Conservation (phyloP, 2,113 vertebrate species). For the Syngnathus typhle region DNA sequence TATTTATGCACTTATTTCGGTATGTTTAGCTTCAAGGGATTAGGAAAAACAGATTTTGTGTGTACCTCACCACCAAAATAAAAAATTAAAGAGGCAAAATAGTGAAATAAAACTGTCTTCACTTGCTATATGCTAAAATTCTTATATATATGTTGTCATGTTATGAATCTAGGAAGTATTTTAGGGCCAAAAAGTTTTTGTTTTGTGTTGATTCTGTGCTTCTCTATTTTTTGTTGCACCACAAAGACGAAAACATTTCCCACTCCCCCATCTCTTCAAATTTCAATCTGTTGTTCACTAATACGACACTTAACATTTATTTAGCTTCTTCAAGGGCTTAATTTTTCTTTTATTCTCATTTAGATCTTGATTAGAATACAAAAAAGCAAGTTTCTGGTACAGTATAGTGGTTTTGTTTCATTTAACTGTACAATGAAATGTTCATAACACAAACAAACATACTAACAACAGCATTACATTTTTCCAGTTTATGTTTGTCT, state of each 20-base stretch:
- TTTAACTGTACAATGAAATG: neutral
- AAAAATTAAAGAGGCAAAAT: neutral
- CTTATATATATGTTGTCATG: neutral
- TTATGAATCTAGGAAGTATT: neutral
- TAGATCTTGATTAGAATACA: conserved; percentile 13
- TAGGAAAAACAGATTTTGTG: neutral
- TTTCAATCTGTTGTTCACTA: neutral
- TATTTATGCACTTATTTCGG: too few relatives aligned
- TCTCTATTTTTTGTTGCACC: too few relatives aligned
- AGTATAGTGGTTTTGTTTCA: conserved; percentile 21
- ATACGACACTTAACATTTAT: neutral
- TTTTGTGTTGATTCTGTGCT: too few relatives aligned
- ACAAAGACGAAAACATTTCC: too few relatives aligned
- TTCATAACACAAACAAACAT: conserved; percentile 1
- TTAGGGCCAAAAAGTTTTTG: neutral
- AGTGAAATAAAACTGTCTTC: neutral
- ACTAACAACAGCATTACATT: conserved; percentile 5
- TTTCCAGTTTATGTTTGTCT: neutral
- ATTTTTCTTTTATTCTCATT: conserved; percentile 31
- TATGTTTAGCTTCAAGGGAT: neutral
- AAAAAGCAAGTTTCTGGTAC: conserved; percentile 27
- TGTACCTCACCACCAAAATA: neutral
- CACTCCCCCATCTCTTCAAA: too few relatives aligned
- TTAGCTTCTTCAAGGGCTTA: conserved; percentile 47
- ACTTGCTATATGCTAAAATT: neutral